Evolutionary conservation across 2,888 invertebrate genomes (phyloP).

Genomic region (Portevinia maculata): DNA sequence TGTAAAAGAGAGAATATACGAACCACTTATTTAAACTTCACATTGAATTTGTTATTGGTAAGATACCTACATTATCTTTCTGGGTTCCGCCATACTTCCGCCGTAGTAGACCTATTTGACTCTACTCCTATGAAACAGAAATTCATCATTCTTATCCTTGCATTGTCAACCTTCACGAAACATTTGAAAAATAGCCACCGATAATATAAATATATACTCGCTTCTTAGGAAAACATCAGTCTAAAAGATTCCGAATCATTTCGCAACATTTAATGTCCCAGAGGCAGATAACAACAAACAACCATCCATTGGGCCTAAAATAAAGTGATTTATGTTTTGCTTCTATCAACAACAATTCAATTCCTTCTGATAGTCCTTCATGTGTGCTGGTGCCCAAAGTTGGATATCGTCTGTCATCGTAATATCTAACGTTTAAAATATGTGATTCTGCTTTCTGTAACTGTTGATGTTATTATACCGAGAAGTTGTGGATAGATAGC

Average conservation of each 20-base stretch:
- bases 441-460: conserved; percentile 52
- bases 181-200: conserved; percentile 58
- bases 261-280: conserved; percentile 60
- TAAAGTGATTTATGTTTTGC: conserved; percentile 61
- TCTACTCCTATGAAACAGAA: background rate
- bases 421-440: conserved; percentile 66
- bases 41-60: too few relatives aligned
- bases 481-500: conserved; percentile 26
- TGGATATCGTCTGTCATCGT: conserved; percentile 63
- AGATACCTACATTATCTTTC: too few relatives aligned
- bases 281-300: conserved; percentile 13
- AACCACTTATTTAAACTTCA: too few relatives aligned
- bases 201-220: conserved; percentile 39
- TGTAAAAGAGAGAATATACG: too few relatives aligned
- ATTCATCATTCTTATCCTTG: conserved; percentile 7
- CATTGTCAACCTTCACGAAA: conserved; percentile 13
- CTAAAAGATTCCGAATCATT: conserved; percentile 55
- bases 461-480: conserved; percentile 45
- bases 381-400: conserved; percentile 18
- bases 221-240: conserved; percentile 51
- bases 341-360: conserved; percentile 72
- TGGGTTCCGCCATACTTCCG: too few relatives aligned
- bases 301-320: conserved; percentile 37
- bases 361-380: conserved; percentile 39
- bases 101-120: too few relatives aligned